Percentiles rank a stretch among this genome's conserved stretches.
phyloP scores from a whole-genome alignment of 2,888 invertebrate species.

The Metalampra italica region DNA sequence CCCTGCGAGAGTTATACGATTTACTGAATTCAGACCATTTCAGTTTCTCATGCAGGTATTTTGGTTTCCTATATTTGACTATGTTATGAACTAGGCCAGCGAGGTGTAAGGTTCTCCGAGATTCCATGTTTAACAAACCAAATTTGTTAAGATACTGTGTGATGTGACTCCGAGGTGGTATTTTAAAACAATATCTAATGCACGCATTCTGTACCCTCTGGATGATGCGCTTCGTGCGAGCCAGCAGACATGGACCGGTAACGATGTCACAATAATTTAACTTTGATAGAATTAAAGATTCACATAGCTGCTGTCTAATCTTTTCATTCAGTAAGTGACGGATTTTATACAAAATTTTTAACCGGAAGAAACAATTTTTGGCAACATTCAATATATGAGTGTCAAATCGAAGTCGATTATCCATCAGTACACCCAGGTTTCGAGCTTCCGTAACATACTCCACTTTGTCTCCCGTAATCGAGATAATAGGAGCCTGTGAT shows the following conservation, averaged over 20 bases:
- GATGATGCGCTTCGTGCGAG: background rate
- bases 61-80: background rate
- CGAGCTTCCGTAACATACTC: no score
- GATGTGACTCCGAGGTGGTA: background rate
- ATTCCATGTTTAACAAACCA: background rate
- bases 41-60: background rate
- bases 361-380: no score
- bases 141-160: background rate
- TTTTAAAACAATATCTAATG: background rate
- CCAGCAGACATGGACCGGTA: background rate
- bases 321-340: no score
- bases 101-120: background rate
- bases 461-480: no score
- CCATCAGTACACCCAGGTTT: no score
- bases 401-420: no score
- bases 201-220: background rate
- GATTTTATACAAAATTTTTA: no score
- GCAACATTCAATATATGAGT: no score
- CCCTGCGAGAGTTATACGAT: background rate
- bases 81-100: background rate
- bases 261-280: no score
- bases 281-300: no score
- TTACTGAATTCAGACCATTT: background rate
- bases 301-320: no score
- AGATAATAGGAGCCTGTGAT: no score